Conservation (phyloP, 2,888 invertebrate species). For the Gymnosoma rotundatum region DNA sequence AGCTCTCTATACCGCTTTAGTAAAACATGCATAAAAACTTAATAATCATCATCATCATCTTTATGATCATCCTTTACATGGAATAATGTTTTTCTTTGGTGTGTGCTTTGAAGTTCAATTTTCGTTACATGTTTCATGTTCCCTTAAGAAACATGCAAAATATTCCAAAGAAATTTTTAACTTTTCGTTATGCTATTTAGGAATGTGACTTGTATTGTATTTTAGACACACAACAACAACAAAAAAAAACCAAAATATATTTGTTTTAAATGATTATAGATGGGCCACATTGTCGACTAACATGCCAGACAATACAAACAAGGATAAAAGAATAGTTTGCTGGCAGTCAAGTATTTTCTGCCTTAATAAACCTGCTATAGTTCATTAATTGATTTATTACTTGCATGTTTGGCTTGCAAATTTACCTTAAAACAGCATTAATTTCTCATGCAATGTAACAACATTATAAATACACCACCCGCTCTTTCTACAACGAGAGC, state of each 20-base stretch:
- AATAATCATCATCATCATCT: conserved; percentile 53
- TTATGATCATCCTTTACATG: conserved; percentile 51
- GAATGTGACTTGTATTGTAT: conserved; percentile 40
- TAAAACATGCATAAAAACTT: conserved; percentile 48
- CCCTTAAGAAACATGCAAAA: conserved; percentile 68
- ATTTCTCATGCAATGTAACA: conserved; percentile 69
- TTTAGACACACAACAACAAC: not conserved
- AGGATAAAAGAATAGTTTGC: conserved; percentile 18
- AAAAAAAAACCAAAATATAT: conserved; percentile 2
- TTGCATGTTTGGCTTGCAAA: conserved; percentile 70
- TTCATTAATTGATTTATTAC: conserved; percentile 71
- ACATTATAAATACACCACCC: conserved; percentile 60
- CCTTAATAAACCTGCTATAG: conserved; percentile 70
- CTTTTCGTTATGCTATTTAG: conserved; percentile 47
- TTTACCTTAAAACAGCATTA: conserved; percentile 71
- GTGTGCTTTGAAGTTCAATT: conserved; percentile 61
- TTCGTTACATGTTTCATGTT: conserved; percentile 66
- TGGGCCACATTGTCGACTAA: conserved; percentile 32
- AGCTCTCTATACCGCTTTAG: conserved; percentile 31
- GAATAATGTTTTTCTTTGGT: conserved; percentile 26
- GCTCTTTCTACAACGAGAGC: conserved; percentile 52
- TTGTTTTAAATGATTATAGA: conserved; percentile 61
- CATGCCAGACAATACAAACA: conserved; percentile 17
- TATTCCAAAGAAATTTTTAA: conserved; percentile 56
- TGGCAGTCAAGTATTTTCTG: conserved; percentile 46